Evolutionary conservation across 1,140 invertebrate species (phyloP), one percentile per base, ranked within the genome.

Genomic region (Leptopilina boulardi): DNA sequence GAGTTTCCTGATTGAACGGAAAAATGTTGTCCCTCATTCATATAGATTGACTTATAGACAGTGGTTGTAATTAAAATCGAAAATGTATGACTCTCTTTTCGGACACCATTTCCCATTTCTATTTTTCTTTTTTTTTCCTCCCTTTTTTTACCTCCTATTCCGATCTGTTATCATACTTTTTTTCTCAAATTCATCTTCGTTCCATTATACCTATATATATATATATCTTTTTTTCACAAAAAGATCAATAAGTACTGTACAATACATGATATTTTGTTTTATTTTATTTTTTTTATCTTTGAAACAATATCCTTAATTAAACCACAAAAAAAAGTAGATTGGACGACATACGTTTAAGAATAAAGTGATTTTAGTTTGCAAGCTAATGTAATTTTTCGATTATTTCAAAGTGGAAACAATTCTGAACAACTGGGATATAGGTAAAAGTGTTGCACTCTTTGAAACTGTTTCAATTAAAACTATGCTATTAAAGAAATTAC

Each of bases 31-130:
- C 81, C 77, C 73, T 79, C 77, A 74, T 80, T 80, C 81, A 71
- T 81, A 75, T 70, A 71, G 83, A 86, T 85, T 83, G 81, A 82
- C 82, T 83, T 83, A 82, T 80, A 78, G 81, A 81, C 79, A 73
- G 59, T 70, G 75, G 82, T 85, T 79, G 80, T 75, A 83, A 84
- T 80, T 85, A 85, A 85, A 84, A 85, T 77, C 80, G 79, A 82
- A 81, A 82, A 80, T 76, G 83, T 84, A 84, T 82, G 77, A 79
- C 77, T 77, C 66, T 75, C 73, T 73, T 78, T 76, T 26, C 75
- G 75, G 77, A 83, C 83, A 83, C 75, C 76, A 81, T 82, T 77
- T 76, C 72, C 38, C 51, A 19, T 77, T 73, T 66, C 74, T 59
- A 23, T 59, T 23, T 59, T 74, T 41, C 74, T 42, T 72, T n/a